These are phyloP conservation scores for Corynorhinus townsendii DNA, from an alignment of 2,113 vertebrate species.

Conservation along the genomic window DNA sequence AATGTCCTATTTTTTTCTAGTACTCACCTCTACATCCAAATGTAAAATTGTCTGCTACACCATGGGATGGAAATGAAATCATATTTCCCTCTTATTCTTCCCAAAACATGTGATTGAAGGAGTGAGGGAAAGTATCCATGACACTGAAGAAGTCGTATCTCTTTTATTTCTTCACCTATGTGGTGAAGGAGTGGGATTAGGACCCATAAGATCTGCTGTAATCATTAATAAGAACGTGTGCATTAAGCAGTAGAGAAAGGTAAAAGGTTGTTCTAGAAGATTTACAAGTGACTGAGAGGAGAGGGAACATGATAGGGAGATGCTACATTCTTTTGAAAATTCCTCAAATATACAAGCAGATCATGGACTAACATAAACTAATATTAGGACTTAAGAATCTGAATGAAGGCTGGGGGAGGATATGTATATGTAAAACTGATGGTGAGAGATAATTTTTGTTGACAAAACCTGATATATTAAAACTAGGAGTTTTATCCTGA, in stretches of 20 bases:
- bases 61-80: not conserved
- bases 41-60: not conserved
- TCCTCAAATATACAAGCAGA: not conserved
- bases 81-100: not conserved
- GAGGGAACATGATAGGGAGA: not conserved
- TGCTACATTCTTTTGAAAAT: not conserved
- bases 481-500: not conserved
- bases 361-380: not conserved
- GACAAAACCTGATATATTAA: not conserved
- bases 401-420: not conserved
- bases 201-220: not conserved
- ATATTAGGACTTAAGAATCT: not conserved
- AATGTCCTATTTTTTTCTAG: not conserved
- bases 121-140: not conserved
- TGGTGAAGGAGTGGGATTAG: not conserved
- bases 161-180: not conserved
- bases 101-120: not conserved
- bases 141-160: not conserved
- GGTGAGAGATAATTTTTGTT: not conserved
- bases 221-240: not conserved
- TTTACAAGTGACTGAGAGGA: not conserved
- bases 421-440: not conserved
- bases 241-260: not conserved
- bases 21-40: not conserved
- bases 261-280: not conserved